These are phyloP conservation scores for Diacarnus erythraeanus DNA, from an alignment of 37 sponge, comb jelly and placozoan genomes.

Conservation along the genomic window DNA sequence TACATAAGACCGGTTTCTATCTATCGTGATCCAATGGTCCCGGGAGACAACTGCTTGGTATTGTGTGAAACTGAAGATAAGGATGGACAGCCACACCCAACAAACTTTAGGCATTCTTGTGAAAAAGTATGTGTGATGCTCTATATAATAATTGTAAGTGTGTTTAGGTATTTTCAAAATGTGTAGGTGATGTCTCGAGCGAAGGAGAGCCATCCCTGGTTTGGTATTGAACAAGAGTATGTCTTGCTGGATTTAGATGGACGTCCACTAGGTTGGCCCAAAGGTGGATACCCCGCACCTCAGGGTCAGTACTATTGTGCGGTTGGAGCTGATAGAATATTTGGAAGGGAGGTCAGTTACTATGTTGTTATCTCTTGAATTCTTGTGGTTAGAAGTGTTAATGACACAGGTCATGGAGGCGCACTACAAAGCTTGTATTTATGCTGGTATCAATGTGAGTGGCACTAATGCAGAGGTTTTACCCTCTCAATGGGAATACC, in stretches of 20 bases:
- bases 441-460: slow-evolving; percentile 86
- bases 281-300: slow-evolving; percentile 87
- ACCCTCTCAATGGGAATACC: slow-evolving; percentile 98
- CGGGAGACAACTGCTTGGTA: slow-evolving; percentile 59
- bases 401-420: slow-evolving; percentile 66
- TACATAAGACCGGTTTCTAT: slow-evolving; percentile 84
- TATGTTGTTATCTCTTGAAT: neutral
- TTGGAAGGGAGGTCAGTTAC: neutral
- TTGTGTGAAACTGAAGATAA: slow-evolving; percentile 77
- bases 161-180: slow-evolving; percentile 47
- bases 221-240: slow-evolving; percentile 98
- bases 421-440: slow-evolving; percentile 97
- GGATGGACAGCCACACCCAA: slow-evolving; percentile 45
- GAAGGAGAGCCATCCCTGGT: slow-evolving; percentile 81
- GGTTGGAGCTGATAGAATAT: slow-evolving; percentile 74
- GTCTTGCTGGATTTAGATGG: slow-evolving; percentile 67
- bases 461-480: slow-evolving; percentile 99
- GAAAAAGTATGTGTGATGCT: slow-evolving; percentile 9
- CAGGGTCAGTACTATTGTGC: slow-evolving; percentile 98
- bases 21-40: slow-evolving; percentile 36
- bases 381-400: neutral
- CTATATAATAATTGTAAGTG: slow-evolving; percentile 15
- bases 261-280: slow-evolving; percentile 91
- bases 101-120: slow-evolving; percentile 68
- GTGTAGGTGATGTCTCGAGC: slow-evolving; percentile 63